phyloP scores from a whole-genome alignment of 1,140 invertebrate genomes.

The Octopus bimaculoides region DNA sequence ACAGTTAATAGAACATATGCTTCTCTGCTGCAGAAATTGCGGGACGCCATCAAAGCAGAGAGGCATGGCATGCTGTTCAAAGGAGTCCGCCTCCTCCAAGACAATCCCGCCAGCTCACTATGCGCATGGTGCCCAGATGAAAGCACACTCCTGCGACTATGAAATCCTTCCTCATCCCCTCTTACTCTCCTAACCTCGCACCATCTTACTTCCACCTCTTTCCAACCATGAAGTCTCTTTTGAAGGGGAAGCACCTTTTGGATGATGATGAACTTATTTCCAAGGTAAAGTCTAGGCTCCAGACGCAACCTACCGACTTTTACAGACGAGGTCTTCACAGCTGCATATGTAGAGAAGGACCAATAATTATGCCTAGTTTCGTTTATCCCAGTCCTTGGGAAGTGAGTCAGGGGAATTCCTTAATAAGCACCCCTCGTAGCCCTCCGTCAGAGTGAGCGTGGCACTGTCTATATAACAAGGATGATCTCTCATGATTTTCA shows the following conservation, averaged over 20 bases:
- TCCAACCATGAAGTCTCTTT: background rate
- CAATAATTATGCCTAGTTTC: background rate
- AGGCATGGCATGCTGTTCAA: background rate
- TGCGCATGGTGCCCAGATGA: background rate
- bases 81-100: no score
- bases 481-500: no score
- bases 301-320: background rate
- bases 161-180: background rate
- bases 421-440: background rate
- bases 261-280: background rate
- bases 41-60: background rate
- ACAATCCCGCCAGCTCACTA: no score
- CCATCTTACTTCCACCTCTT: slow-evolving; percentile 1
- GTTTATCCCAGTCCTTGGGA: background rate
- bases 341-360: slow-evolving; percentile 7
- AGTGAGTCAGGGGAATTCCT: background rate
- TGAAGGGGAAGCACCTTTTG: background rate
- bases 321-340: slow-evolving; percentile 6
- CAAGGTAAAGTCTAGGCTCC: background rate
- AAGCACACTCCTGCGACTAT: slow-evolving; percentile 4
- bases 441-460: no score
- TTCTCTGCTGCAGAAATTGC: background rate
- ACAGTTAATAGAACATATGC: background rate
- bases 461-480: no score
- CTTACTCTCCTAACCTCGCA: background rate